Evolutionary conservation across 2,888 invertebrate genomes (phyloP), one percentile per base, ranked within the genome.

Genomic region (Microdon myrmicae): DNA sequence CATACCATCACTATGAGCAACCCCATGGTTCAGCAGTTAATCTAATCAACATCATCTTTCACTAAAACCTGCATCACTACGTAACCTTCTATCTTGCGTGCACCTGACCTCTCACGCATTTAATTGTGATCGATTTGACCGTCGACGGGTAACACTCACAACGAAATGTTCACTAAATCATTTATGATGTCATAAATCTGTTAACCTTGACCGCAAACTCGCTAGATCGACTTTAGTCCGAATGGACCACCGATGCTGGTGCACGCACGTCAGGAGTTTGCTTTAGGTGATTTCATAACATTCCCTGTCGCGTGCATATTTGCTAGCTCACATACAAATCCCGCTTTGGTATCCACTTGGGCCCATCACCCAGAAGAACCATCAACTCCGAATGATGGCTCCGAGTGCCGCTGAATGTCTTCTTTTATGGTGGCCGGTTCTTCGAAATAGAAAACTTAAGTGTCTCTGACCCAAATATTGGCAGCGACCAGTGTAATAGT

Each of bases 391-490:
- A 54, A 47, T 47, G 41, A 44, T 44, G 39, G 35, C 41, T 39
- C 49, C 61, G 45, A 48, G 28, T 41, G 25, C 26, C 39, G n/a
- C 22, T 25, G 14, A 20, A 37, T 16, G 10, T n/a, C n/a, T n/a
- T n/a, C n/a, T n/a, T n/a, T 17, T 10, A 8, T n/a, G 14, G 20
- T 3, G 20, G n/a, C 23, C n/a, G 7, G 7, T 17, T 16, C 17
- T 2, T 17, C 47, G 51, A 64, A 58, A 64, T 64, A 58, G 53
- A 64, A 64, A 58, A 45, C 53, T 64, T 58, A 64, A 64, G 64
- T 64, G 64, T 58, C 47, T 64, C 58, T 64, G 64, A 64, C 64
- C 64, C 34, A 64, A 64, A 64, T 64, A 58, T 64, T 64, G 51
- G 58, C 64, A 64, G 45, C 35, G 14, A 47, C 17, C 64, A 34